Conservation (phyloP, 2,888 invertebrate species). For the Oligia strigilis region DNA sequence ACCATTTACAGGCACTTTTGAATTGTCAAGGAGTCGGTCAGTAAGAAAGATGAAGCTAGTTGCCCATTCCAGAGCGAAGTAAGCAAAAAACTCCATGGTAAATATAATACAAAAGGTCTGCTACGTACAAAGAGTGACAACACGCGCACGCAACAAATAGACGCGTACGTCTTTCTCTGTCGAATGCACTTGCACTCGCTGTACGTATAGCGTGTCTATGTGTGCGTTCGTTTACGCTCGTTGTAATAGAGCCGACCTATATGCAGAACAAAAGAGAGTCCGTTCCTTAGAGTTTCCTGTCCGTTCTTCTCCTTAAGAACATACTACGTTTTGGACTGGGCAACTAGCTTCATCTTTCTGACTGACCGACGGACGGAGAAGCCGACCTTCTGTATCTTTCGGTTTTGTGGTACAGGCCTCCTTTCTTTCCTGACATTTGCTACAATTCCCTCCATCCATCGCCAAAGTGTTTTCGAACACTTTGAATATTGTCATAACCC, state of each 20-base stretch:
- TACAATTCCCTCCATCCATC: not conserved
- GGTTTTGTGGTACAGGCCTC: not conserved
- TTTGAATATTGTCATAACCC: not conserved
- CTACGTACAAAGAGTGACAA: not conserved
- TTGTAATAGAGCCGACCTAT: not conserved
- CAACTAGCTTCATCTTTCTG: no score
- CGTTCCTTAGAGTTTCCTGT: no score
- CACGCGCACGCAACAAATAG: not conserved
- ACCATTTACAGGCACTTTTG: no score
- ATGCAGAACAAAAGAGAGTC: no score
- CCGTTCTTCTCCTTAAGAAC: no score
- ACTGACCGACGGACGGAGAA: no score
- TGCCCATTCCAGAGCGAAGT: not conserved
- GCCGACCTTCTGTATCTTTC: not conserved
- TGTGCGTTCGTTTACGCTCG: not conserved
- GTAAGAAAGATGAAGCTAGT: not conserved
- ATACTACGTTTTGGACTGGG: no score
- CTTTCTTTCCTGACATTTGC: not conserved
- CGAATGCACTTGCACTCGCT: not conserved
- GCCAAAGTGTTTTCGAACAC: not conserved
- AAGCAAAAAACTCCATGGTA: not conserved
- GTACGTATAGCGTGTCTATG: not conserved
- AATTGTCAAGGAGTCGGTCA: not conserved
- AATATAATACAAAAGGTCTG: not conserved
- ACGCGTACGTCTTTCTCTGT: not conserved